phyloP scores from a whole-genome alignment of 2,888 invertebrate genomes.

The Drosophila ezoana region DNA sequence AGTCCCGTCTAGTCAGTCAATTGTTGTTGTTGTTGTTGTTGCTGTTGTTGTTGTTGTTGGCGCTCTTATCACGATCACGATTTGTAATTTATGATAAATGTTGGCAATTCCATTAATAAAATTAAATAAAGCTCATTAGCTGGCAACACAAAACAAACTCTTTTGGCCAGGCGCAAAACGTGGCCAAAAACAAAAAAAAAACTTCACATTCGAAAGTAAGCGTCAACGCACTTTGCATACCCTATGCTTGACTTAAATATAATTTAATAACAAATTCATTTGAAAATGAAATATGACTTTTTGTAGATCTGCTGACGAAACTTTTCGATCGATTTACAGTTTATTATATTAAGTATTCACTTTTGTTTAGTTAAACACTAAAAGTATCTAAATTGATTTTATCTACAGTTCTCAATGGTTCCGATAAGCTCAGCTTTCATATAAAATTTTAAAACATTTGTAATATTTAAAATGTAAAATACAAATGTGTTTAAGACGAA shows the following conservation, averaged over 20 bases:
- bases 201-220: slow-evolving; percentile 15
- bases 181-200: slow-evolving; percentile 40
- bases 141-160: slow-evolving; percentile 51
- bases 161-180: slow-evolving; percentile 44
- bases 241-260: not conserved
- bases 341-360: too few relatives aligned
- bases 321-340: too few relatives aligned
- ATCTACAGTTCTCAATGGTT: too few relatives aligned
- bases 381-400: too few relatives aligned
- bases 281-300: too few relatives aligned
- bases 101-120: slow-evolving; percentile 81
- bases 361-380: too few relatives aligned
- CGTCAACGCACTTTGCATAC: slow-evolving; percentile 5
- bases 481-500: too few relatives aligned
- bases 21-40: slow-evolving; percentile 6
- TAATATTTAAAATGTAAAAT: too few relatives aligned
- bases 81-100: slow-evolving; percentile 80
- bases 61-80: slow-evolving; percentile 77
- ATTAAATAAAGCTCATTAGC: slow-evolving; percentile 79
- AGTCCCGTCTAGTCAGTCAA: slow-evolving; percentile 3
- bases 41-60: slow-evolving; percentile 22
- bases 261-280: not conserved
- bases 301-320: too few relatives aligned
- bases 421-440: too few relatives aligned
- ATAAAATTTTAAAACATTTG: too few relatives aligned